These are phyloP conservation scores for Thymelicus acteon DNA, from an alignment of 2,888 invertebrate genomes.

Conservation along the genomic window DNA sequence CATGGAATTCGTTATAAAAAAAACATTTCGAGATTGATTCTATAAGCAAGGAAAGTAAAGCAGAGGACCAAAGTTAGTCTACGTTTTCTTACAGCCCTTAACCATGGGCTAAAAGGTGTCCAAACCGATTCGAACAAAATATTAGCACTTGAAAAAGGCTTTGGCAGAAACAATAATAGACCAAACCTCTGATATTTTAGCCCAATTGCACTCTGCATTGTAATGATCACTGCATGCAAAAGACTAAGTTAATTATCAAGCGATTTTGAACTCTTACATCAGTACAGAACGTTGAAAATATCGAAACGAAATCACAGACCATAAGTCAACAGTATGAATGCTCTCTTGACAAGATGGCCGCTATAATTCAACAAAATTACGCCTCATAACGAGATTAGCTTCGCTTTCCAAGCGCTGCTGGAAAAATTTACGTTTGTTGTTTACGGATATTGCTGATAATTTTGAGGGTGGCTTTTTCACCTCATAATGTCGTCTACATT, in stretches of 20 bases:
- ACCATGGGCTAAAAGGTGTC: too few species aligned
- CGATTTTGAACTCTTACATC: constrained; percentile 13
- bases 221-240: constrained; percentile 29
- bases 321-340: constrained; percentile 61
- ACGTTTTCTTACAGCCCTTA: too few species aligned
- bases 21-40: too few species aligned
- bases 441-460: constrained; percentile 24
- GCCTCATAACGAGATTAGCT: constrained; percentile 61
- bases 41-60: too few species aligned
- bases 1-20: too few species aligned
- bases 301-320: constrained; percentile 35
- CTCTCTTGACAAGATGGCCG: constrained; percentile 59
- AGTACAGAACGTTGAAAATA: constrained; percentile 3
- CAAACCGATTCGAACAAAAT: background rate
- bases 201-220: constrained; percentile 25
- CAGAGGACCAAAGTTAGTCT: too few species aligned
- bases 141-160: constrained; percentile 5
- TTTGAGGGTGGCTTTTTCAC: constrained; percentile 17
- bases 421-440: constrained; percentile 29
- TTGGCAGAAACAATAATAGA: constrained; percentile 21
- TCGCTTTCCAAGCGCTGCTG: constrained; percentile 46
- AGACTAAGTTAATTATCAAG: constrained; percentile 14
- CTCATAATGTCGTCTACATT: constrained; percentile 5
- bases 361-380: constrained; percentile 64
- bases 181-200: constrained; percentile 26